Conservation (phyloP, 2,797 vertebrate species). For the Epinephelus malabaricus region DNA sequence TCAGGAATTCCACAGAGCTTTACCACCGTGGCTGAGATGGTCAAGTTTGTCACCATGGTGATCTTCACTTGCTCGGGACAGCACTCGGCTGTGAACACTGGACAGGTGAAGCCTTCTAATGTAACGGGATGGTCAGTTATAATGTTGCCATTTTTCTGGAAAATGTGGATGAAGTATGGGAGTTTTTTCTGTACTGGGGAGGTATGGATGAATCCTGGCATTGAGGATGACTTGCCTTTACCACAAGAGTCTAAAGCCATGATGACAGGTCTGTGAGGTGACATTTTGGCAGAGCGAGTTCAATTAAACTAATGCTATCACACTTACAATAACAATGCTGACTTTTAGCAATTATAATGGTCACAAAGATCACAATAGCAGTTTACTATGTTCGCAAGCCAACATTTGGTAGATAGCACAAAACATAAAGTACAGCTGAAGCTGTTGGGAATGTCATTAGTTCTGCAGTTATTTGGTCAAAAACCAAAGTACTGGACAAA, state of each 20-base stretch:
- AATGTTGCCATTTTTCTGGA: not conserved
- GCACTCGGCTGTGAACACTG: constrained; percentile 71
- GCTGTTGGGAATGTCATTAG: too few relatives aligned
- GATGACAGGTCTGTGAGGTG: not conserved
- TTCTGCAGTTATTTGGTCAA: too few relatives aligned
- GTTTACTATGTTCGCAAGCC: not conserved
- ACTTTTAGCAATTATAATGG: not conserved
- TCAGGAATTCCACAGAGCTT: constrained; percentile 66
- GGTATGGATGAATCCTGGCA: too few relatives aligned
- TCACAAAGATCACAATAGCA: not conserved
- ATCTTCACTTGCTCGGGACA: constrained; percentile 71
- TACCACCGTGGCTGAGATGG: constrained; percentile 41
- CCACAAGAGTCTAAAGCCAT: not conserved
- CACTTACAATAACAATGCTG: not conserved
- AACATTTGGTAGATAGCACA: too few relatives aligned
- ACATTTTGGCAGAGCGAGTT: too few relatives aligned
- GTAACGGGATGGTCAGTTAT: not conserved
- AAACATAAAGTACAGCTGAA: too few relatives aligned
- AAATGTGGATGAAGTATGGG: not conserved
- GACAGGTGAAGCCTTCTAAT: constrained; percentile 64
- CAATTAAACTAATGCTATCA: not conserved
- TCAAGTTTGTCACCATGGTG: constrained; percentile 77
- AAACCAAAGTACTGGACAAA: too few relatives aligned
- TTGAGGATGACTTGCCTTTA: too few relatives aligned
- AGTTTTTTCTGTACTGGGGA: not conserved